Evolutionary conservation across 2,113 vertebrate genomes (phyloP), one percentile per base, ranked within the genome.

Genomic region (Notiomystis cincta): DNA sequence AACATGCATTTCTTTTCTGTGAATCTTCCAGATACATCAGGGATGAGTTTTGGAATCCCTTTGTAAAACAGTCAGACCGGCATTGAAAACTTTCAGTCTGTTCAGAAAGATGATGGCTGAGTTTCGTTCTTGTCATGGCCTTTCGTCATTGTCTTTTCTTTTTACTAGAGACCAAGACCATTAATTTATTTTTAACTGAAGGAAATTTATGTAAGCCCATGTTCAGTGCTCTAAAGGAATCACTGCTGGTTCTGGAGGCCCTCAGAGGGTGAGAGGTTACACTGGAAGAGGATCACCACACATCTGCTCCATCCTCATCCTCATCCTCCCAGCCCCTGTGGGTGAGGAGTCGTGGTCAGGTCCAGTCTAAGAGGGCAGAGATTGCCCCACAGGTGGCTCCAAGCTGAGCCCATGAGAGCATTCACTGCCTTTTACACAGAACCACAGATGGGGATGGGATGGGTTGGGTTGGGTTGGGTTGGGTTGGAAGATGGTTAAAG

Each of bases 361-460:
- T 1, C 61, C 50, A 44, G 18, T 10, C 71, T 8, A 23, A 28
- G 24, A 22, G 65, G 48, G 45, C 3, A 23, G 38, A 18, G 6
- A 7, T 6, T 37, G 51, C 13, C 14, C 7, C 37, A 48, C 5
- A 15, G 3, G 0, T 1, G 42, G 42, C 48, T 47, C 31, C 50
- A 33, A 5, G n/a, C 20, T 50, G 47, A 53, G n/a, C 5, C 61
- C 51, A 28, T 0, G 0, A 5, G 62, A 67, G 35, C 30, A 19
- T n/a, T 66, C 61, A 13, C 17, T 42, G 50, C 30, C 15, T 7
- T 4, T 65, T 16, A 18, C 22, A 54, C 44, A 50, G 21, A 67
- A 10, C 1, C 31, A 24, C 61, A 50, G 11, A 35, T 37, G n/a
- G n/a, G n/a, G n/a, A n/a, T n/a, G n/a, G n/a, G n/a, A n/a, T 10